Conservation (phyloP, 30 jellyfish, hydroid and myxozoan species). For the Mastigias papua region DNA sequence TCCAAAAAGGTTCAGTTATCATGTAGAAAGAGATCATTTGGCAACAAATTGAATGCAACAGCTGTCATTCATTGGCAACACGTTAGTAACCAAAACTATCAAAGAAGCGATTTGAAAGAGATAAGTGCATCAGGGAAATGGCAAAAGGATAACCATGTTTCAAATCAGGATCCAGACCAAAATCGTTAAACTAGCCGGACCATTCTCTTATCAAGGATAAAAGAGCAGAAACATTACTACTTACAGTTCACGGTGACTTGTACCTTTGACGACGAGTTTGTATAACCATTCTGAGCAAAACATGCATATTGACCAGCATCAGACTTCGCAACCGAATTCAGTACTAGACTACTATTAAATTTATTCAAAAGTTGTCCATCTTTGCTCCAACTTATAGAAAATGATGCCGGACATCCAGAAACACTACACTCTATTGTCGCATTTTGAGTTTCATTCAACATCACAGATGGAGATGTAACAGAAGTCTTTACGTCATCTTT, state of each 20-base stretch:
- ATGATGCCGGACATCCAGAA: neutral
- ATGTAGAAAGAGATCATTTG: no score
- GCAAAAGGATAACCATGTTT: no score
- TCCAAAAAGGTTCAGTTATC: no score
- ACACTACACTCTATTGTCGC: neutral
- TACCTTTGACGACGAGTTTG: neutral
- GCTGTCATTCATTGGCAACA: no score
- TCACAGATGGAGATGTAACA: neutral
- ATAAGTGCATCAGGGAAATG: no score
- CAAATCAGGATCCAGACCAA: no score
- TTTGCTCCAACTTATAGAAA: slow-evolving; percentile 6
- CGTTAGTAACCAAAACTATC: no score
- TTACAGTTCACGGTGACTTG: neutral
- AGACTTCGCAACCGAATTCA: neutral
- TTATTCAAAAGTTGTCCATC: neutral
- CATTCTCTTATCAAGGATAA: no score
- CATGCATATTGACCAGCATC: slow-evolving; percentile 4
- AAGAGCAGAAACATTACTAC: neutral
- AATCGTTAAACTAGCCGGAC: no score
- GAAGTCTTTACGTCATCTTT: neutral
- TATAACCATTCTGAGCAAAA: neutral
- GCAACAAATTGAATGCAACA: no score
- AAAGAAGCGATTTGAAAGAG: no score
- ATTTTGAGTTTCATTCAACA: neutral
- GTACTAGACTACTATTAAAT: neutral